phyloP scores from a whole-genome alignment of 2,888 invertebrate species.

The Agriotes lineatus region DNA sequence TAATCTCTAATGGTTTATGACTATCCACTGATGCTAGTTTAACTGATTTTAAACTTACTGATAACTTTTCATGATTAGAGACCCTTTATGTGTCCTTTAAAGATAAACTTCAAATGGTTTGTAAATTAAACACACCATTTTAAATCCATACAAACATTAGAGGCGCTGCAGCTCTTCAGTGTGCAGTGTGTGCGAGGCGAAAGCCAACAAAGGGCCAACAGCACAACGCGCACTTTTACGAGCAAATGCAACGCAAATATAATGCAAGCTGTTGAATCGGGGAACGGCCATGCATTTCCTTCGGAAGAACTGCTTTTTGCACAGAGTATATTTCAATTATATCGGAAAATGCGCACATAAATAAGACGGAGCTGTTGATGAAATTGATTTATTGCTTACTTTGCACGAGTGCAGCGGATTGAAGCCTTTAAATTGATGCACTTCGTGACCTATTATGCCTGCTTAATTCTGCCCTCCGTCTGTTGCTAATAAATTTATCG shows the following conservation, averaged over 20 bases:
- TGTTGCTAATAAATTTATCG: constrained; percentile 10
- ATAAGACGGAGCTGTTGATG: constrained; percentile 27
- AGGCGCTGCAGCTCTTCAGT: no score
- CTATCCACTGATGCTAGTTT: no score
- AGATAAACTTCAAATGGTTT: no score
- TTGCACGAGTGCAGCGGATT: constrained; percentile 34
- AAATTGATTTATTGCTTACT: constrained; percentile 35
- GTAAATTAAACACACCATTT: no score
- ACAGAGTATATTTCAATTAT: constrained; percentile 27
- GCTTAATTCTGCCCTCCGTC: constrained; percentile 1
- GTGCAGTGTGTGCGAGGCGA: no score
- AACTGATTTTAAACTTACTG: no score
- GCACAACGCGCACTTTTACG: constrained; percentile 13
- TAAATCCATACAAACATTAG: no score
- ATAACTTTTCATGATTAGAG: no score
- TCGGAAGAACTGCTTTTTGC: constrained; percentile 24
- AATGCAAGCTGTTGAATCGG: constrained; percentile 16
- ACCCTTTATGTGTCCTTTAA: no score
- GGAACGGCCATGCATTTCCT: constrained; percentile 8
- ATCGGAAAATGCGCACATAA: constrained; percentile 32
- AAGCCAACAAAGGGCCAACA: not conserved
- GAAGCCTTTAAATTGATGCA: constrained; percentile 24
- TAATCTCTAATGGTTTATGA: no score
- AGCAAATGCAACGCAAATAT: constrained; percentile 13
- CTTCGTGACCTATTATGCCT: constrained; percentile 32